Evolutionary conservation across 2,888 invertebrate genomes (phyloP).

Genomic region (Nasonia oneida): DNA sequence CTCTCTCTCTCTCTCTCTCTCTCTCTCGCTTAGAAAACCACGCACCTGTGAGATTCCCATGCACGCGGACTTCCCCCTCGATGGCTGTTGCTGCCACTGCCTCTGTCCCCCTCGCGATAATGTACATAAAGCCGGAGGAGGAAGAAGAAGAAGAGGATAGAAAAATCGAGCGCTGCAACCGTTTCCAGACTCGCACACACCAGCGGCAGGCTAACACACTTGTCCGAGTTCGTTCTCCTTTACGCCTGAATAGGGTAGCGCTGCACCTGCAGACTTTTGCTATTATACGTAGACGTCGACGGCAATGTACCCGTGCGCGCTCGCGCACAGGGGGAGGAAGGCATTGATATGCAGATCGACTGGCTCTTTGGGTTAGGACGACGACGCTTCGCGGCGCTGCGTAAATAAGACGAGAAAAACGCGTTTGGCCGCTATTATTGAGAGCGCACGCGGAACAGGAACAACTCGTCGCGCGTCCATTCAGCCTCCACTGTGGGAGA

Average conservation of each 20-base stretch:
- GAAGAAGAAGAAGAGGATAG: constrained; percentile 49
- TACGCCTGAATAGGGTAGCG: constrained; percentile 73
- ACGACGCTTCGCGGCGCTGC: constrained; percentile 16
- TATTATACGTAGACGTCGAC: constrained; percentile 33
- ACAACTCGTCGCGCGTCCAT: constrained; percentile 33
- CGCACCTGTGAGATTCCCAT: constrained; percentile 79
- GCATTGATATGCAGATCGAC: constrained; percentile 60
- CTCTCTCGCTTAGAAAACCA: constrained; percentile 68
- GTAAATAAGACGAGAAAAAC: constrained; percentile 44
- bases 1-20: constrained; percentile 21
- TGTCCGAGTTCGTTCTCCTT: constrained; percentile 74
- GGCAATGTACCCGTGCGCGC: neutral
- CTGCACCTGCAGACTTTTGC: constrained; percentile 77
- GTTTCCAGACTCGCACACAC: constrained; percentile 69
- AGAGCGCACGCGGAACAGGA: constrained; percentile 48
- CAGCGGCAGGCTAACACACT: constrained; percentile 71
- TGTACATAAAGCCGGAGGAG: constrained; percentile 43
- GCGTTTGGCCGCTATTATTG: constrained; percentile 23
- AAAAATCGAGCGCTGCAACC: constrained; percentile 77
- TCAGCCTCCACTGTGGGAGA: constrained; percentile 60
- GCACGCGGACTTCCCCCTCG: constrained; percentile 9
- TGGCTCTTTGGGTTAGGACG: constrained; percentile 29
- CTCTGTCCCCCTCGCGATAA: constrained; percentile 21
- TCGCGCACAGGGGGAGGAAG: neutral
- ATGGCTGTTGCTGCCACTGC: neutral